Evolutionary conservation across 2,888 invertebrate genomes (phyloP).

Genomic region (Apodemia mormo): DNA sequence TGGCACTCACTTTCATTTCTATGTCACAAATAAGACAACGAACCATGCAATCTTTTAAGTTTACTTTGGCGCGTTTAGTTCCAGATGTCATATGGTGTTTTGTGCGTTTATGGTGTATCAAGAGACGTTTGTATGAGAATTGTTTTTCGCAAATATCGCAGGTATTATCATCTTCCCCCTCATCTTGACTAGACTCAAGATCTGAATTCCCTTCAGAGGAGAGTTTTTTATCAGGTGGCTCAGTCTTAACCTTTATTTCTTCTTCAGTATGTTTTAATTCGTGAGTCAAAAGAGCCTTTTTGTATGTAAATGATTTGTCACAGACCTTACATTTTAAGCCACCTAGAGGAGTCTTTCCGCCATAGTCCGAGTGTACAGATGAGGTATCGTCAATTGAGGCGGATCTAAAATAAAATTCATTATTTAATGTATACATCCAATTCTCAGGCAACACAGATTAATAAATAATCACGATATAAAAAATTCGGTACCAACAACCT

Average conservation of each 20-base stretch:
- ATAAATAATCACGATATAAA: not conserved
- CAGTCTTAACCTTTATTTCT: constrained; percentile 51
- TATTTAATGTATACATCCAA: not conserved
- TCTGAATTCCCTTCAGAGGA: constrained; percentile 45
- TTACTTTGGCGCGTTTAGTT: constrained; percentile 65
- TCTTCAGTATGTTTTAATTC: constrained; percentile 48
- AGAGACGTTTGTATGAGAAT: constrained; percentile 68
- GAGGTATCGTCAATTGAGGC: constrained; percentile 55
- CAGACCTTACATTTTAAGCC: constrained; percentile 58
- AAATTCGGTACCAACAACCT: too few species aligned
- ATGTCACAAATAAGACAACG: constrained; percentile 71
- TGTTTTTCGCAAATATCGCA: constrained; percentile 76
- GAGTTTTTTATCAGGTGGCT: constrained; percentile 53
- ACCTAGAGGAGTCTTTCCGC: constrained; percentile 35
- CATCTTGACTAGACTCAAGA: constrained; percentile 67
- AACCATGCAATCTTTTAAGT: constrained; percentile 68
- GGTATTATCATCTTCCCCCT: constrained; percentile 65
- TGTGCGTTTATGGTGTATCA: constrained; percentile 68
- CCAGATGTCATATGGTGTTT: constrained; percentile 73
- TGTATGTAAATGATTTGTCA: constrained; percentile 67
- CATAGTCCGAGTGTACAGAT: constrained; percentile 54
- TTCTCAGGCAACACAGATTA: not conserved
- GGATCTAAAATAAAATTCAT: constrained; percentile 46
- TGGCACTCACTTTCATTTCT: constrained; percentile 68
- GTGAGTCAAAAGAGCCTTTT: constrained; percentile 56